A percentile compares a stretch with the other conserved stretches of the same genome.
phyloP scores from a whole-genome alignment of 2,888 invertebrate species.

The Ecdyonurus torrentis region DNA sequence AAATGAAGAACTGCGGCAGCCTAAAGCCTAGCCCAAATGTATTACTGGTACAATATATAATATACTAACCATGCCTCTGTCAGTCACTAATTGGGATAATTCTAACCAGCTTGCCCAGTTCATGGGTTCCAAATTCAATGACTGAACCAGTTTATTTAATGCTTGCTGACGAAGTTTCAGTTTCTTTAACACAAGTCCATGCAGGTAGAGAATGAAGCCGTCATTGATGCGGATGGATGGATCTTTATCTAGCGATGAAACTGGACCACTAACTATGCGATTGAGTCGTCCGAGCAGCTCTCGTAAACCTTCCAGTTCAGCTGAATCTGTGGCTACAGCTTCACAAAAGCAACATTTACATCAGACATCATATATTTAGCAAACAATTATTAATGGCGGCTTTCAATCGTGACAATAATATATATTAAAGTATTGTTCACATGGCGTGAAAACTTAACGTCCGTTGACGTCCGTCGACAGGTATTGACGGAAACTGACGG shows the following conservation, averaged over 20 bases:
- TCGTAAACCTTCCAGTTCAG: conserved; percentile 24
- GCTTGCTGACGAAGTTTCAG: conserved; percentile 66
- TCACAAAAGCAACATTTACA: background rate
- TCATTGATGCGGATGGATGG: conserved; percentile 43
- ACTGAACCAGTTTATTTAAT: conserved; percentile 56
- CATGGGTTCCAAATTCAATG: conserved; percentile 62
- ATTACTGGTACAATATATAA: background rate
- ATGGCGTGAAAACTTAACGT: background rate
- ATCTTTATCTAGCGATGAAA: background rate
- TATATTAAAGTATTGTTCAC: no score
- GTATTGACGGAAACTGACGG: no score
- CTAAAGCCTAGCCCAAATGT: no score
- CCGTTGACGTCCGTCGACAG: no score
- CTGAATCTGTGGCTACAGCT: background rate
- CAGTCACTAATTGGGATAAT: conserved; percentile 65
- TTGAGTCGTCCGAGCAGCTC: conserved; percentile 25
- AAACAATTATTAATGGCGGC: background rate
- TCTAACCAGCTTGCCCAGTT: conserved; percentile 96
- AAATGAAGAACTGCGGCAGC: no score
- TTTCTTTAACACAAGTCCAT: conserved; percentile 80
- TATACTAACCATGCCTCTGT: conserved; percentile 50
- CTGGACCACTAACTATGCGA: background rate
- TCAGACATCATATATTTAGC: background rate
- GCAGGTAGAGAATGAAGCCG: conserved; percentile 74
- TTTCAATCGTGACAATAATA: no score